phyloP scores from a whole-genome alignment of 1,140 invertebrate genomes.

The Vanessa atalanta region DNA sequence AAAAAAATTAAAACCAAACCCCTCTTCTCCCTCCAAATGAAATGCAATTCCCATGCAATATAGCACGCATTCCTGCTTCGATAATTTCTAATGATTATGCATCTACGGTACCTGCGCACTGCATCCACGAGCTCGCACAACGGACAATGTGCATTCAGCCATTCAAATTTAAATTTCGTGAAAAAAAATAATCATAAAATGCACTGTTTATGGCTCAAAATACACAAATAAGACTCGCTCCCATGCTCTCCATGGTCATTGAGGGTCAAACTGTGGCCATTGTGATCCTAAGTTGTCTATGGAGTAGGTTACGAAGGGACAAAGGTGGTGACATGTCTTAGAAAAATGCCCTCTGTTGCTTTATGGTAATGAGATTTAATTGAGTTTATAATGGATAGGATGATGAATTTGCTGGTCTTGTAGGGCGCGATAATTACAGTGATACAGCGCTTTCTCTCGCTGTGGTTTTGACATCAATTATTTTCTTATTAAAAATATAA shows the following conservation, averaged over 20 bases:
- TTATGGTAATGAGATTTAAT: constrained; percentile 79
- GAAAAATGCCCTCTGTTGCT: constrained; percentile 57
- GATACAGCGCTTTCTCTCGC: constrained; percentile 50
- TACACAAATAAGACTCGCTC: constrained; percentile 76
- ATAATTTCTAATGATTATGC: constrained; percentile 77
- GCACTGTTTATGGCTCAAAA: constrained; percentile 80
- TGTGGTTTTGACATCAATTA: background rate
- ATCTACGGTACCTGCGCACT: constrained; percentile 68
- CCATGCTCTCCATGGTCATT: constrained; percentile 59
- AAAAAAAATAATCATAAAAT: constrained; percentile 77
- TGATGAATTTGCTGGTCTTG: constrained; percentile 60
- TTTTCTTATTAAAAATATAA: background rate
- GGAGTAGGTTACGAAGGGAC: constrained; percentile 68
- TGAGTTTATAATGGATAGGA: constrained; percentile 74
- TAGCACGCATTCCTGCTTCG: constrained; percentile 54
- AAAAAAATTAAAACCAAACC: constrained; percentile 19
- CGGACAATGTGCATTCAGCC: constrained; percentile 77
- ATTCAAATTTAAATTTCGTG: constrained; percentile 71
- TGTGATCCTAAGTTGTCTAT: constrained; percentile 74
- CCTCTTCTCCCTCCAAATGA: constrained; percentile 65
- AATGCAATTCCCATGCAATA: constrained; percentile 62
- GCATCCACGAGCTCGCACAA: constrained; percentile 76
- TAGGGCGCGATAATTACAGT: constrained; percentile 67
- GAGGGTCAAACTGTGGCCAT: constrained; percentile 74
- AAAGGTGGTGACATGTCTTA: constrained; percentile 78